Conservation (phyloP, 2,888 invertebrate genomes). For the Luffia ferchaultella region DNA sequence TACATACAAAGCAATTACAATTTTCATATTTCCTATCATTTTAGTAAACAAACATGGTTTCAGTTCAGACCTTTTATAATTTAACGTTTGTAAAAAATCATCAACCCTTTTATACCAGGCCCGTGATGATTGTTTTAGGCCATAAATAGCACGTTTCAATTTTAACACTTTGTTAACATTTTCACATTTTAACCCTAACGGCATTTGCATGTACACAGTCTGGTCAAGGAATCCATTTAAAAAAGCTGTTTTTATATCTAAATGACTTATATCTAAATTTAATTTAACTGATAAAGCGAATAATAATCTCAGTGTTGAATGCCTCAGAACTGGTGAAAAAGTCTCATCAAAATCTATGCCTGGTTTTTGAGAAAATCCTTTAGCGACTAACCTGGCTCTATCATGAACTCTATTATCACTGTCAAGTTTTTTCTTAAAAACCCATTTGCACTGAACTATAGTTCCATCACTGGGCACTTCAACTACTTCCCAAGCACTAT, state of each 20-base stretch:
- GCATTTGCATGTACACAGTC: constrained; percentile 12
- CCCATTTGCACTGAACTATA: constrained; percentile 5
- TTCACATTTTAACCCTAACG: constrained; percentile 5
- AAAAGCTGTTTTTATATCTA: constrained; percentile 14
- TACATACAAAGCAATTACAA: constrained; percentile 8
- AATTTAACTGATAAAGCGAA: constrained; percentile 11
- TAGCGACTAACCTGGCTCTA: constrained; percentile 2
- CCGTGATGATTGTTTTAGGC: constrained; percentile 12
- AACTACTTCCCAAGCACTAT: constrained; percentile 10
- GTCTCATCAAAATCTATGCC: constrained; percentile 6
- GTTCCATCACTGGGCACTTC: constrained; percentile 1
- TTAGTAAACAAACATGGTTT: constrained; percentile 2
- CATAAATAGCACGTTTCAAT: constrained; percentile 13
- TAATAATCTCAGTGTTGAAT: constrained; percentile 15
- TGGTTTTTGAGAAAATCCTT: constrained; percentile 4
- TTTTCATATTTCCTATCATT: background rate
- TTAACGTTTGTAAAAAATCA: constrained; percentile 5
- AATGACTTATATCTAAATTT: constrained; percentile 8
- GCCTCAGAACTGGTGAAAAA: constrained; percentile 8
- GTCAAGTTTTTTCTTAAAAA: constrained; percentile 3
- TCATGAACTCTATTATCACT: constrained; percentile 3
- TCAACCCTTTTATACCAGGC: constrained; percentile 10
- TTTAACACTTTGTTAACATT: constrained; percentile 12
- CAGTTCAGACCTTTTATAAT: constrained; percentile 10
- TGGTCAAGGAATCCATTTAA: constrained; percentile 12